phyloP scores from a whole-genome alignment of 30 jellyfish, hydroid and myxozoan species.

The Aurelia coerulea region DNA sequence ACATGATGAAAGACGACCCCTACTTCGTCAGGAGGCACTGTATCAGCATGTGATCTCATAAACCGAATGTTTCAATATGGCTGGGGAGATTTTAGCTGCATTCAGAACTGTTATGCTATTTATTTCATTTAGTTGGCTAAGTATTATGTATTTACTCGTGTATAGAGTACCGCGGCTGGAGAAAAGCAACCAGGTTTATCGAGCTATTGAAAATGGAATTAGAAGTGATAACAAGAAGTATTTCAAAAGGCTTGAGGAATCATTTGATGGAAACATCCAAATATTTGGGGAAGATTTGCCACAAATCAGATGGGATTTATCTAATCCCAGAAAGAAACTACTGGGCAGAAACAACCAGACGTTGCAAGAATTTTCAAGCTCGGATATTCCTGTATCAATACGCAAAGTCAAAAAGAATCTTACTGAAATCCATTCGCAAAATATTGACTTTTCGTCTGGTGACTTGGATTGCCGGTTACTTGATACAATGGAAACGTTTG shows the following conservation, averaged over 20 bases:
- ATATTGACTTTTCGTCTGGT: neutral
- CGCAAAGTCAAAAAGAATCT: neutral
- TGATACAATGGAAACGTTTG: slow-evolving; percentile 19
- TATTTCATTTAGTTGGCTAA: slow-evolving; percentile 62
- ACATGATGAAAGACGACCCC: neutral
- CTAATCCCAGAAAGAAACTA: slow-evolving; percentile 20
- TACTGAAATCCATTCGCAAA: neutral
- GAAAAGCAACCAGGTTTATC: neutral
- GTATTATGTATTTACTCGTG: slow-evolving; percentile 63
- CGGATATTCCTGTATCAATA: slow-evolving; percentile 1
- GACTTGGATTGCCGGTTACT: slow-evolving; percentile 41
- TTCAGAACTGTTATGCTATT: slow-evolving; percentile 66
- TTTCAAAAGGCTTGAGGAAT: neutral
- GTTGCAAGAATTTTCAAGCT: neutral
- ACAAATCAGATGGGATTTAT: slow-evolving; percentile 1
- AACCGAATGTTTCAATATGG: slow-evolving; percentile 36
- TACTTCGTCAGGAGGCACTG: slow-evolving; percentile 6
- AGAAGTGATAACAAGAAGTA: neutral
- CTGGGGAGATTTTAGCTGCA: slow-evolving; percentile 75
- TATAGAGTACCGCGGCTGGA: slow-evolving; percentile 58
- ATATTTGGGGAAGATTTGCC: slow-evolving; percentile 52
- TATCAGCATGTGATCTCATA: slow-evolving; percentile 45
- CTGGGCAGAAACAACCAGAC: neutral
- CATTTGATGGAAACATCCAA: slow-evolving; percentile 24
- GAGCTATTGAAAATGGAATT: slow-evolving; percentile 10